phyloP scores from a whole-genome alignment of 2,888 invertebrate species.

The Pandemis corylana region DNA sequence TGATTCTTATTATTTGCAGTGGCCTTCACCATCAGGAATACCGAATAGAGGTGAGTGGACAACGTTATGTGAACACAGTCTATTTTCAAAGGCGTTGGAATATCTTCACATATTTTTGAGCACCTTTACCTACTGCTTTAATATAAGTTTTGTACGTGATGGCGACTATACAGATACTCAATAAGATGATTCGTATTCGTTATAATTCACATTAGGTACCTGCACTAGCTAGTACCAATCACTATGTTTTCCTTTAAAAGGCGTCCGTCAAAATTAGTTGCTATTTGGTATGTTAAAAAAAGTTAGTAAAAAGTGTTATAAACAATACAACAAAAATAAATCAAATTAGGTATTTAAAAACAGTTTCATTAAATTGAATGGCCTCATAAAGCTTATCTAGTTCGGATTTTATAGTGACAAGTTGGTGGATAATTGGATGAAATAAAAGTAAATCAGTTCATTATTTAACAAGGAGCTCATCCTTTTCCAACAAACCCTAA shows the following conservation, averaged over 20 bases:
- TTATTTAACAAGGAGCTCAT: neutral
- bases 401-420: neutral
- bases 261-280: neutral
- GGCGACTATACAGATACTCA: neutral
- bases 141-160: neutral
- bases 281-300: neutral
- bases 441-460: neutral
- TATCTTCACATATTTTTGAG: neutral
- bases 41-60: neutral
- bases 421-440: neutral
- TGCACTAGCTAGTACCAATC: neutral
- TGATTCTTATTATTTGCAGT: neutral
- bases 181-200: neutral
- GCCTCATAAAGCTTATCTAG: constrained; percentile 20
- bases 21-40: neutral
- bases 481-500: neutral
- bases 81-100: neutral
- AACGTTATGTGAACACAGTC: neutral
- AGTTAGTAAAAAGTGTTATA: neutral
- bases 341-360: constrained; percentile 16
- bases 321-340: constrained; percentile 8
- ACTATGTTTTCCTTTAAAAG: neutral
- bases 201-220: neutral
- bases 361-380: constrained; percentile 13
- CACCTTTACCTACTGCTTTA: constrained; percentile 4